Evolutionary conservation across 1,140 invertebrate species (phyloP).

Genomic region (Tenebrio molitor): DNA sequence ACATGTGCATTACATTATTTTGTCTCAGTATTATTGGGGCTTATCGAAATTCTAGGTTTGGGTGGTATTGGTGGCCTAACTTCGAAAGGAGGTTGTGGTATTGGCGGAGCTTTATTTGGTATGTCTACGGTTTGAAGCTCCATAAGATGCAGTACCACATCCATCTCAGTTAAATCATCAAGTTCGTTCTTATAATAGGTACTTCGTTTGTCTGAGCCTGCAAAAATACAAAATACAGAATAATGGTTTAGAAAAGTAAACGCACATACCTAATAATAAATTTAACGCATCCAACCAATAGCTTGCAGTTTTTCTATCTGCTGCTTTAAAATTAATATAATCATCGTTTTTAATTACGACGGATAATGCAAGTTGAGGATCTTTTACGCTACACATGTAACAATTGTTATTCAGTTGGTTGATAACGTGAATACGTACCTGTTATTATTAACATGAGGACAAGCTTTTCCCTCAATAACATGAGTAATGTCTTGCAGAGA

Average conservation of each 20-base stretch:
- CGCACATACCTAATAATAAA: slow-evolving; percentile 54
- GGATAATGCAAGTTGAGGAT: slow-evolving; percentile 53
- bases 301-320: slow-evolving; percentile 55
- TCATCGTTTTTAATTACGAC: slow-evolving; percentile 55
- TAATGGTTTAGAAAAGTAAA: not conserved
- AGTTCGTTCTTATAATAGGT: slow-evolving; percentile 59
- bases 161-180: slow-evolving; percentile 58
- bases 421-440: slow-evolving; percentile 38
- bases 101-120: slow-evolving; percentile 58
- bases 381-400: slow-evolving; percentile 50
- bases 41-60: slow-evolving; percentile 42
- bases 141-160: slow-evolving; percentile 60
- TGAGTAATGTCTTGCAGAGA: slow-evolving; percentile 56
- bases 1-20: no score
- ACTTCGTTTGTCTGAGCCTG: slow-evolving; percentile 56
- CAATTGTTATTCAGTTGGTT: not conserved
- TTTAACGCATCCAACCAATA: slow-evolving; percentile 61
- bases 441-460: slow-evolving; percentile 53
- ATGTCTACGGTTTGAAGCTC: slow-evolving; percentile 62
- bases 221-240: slow-evolving; percentile 20
- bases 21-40: not conserved
- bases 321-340: slow-evolving; percentile 57
- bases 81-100: slow-evolving; percentile 55
- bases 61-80: slow-evolving; percentile 51
- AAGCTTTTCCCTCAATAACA: slow-evolving; percentile 58